A percentile compares a stretch with the other conserved stretches of the same genome.
phyloP scores from a whole-genome alignment of 1,140 invertebrate genomes.

The Thaumetopoea pityocampa region DNA sequence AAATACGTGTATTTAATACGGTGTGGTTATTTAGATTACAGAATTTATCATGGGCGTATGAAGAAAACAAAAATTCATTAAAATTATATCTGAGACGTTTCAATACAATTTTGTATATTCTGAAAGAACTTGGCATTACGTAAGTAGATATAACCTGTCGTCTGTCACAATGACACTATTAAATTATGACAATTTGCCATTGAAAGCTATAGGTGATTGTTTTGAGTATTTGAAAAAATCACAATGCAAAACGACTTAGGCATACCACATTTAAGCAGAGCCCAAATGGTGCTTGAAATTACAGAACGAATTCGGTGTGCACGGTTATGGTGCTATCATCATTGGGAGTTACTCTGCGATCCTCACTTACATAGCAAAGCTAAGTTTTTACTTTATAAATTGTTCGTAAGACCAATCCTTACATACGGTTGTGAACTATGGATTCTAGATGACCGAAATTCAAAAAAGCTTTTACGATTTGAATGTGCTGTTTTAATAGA shows the following conservation, averaged over 20 bases:
- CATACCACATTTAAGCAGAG: conserved; percentile 18
- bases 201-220: neutral
- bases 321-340: conserved; percentile 31
- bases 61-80: too few species aligned
- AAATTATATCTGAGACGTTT: too few species aligned
- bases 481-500: conserved; percentile 25
- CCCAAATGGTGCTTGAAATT: conserved; percentile 27
- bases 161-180: too few species aligned
- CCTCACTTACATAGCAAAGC: conserved; percentile 18
- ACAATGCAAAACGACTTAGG: conserved; percentile 14
- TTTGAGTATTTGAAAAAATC: neutral
- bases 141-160: too few species aligned
- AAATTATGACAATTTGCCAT: too few species aligned
- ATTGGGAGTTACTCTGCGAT: conserved; percentile 25
- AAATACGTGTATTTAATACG: too few species aligned
- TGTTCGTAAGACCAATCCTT: conserved; percentile 40
- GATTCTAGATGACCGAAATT: conserved; percentile 18
- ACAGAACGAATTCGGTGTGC: conserved; percentile 32
- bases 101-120: too few species aligned
- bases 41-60: too few species aligned
- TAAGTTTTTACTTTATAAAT: conserved; percentile 38
- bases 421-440: conserved; percentile 43
- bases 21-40: too few species aligned
- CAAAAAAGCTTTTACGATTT: conserved; percentile 27
- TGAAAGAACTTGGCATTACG: too few species aligned